These are phyloP conservation scores for Microcaecilia unicolor DNA, from an alignment of 2,797 vertebrate genomes.

Conservation along the genomic window DNA sequence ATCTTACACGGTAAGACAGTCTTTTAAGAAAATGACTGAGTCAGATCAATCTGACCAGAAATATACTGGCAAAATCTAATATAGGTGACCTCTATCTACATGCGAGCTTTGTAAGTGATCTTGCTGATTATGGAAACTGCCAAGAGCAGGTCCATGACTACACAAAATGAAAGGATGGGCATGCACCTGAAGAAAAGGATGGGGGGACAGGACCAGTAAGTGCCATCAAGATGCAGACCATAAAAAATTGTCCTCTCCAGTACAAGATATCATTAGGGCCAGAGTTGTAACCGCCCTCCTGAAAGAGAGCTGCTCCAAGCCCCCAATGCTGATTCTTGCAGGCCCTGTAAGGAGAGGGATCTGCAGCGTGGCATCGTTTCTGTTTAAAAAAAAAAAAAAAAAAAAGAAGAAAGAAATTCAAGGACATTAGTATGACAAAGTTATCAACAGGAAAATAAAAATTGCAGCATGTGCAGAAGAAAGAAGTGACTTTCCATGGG, in stretches of 20 bases:
- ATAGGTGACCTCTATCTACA: too few relatives aligned
- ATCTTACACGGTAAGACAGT: too few relatives aligned
- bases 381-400: slow-evolving; percentile 69
- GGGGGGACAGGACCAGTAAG: too few relatives aligned
- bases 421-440: slow-evolving; percentile 57
- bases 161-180: too few relatives aligned
- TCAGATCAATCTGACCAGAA: too few relatives aligned
- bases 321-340: slow-evolving; percentile 49
- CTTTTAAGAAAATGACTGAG: too few relatives aligned
- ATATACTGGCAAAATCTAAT: too few relatives aligned
- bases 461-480: slow-evolving; percentile 46
- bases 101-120: too few relatives aligned
- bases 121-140: too few relatives aligned
- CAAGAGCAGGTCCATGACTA: too few relatives aligned
- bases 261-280: slow-evolving; percentile 17
- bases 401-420: slow-evolving; percentile 69
- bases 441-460: slow-evolving; percentile 28
- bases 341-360: slow-evolving; percentile 63
- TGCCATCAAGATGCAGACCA: slow-evolving; percentile 10
- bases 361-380: slow-evolving; percentile 64
- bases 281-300: slow-evolving; percentile 13
- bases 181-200: too few relatives aligned
- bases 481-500: too few relatives aligned
- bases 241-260: slow-evolving; percentile 20
- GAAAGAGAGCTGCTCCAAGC: slow-evolving; percentile 49